These are phyloP conservation scores for Pristis pectinata DNA, from an alignment of 2,797 vertebrate species.

Conservation along the genomic window DNA sequence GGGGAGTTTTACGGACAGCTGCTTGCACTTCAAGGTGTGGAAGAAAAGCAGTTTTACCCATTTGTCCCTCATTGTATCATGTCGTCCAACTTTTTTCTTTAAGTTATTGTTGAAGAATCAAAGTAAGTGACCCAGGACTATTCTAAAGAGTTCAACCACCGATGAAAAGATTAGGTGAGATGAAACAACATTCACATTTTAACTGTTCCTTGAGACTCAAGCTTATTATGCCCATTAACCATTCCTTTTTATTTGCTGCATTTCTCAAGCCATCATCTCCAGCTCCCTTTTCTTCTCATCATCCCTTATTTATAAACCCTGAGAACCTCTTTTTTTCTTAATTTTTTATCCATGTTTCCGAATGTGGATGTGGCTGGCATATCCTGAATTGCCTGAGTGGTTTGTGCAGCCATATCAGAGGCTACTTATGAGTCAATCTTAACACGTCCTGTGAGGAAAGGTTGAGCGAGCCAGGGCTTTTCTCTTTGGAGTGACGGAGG, in stretches of 20 bases:
- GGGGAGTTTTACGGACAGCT: not conserved
- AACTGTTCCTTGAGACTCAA: not conserved
- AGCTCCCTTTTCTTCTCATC: not conserved
- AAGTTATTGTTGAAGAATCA: not conserved
- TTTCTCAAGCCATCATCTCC: not conserved
- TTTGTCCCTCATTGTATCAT: slow-evolving; percentile 22
- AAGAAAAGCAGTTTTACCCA: not conserved
- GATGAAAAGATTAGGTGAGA: not conserved
- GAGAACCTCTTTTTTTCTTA: no score
- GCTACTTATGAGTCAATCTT: no score
- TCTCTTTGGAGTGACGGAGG: no score
- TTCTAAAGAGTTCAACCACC: not conserved
- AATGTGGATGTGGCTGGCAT: no score
- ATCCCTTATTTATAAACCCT: not conserved
- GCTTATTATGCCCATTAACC: not conserved
- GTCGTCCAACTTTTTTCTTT: not conserved
- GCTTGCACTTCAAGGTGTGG: not conserved
- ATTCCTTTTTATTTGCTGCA: not conserved
- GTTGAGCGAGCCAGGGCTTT: no score
- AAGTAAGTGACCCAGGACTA: not conserved
- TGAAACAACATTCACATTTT: not conserved
- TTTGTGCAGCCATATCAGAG: no score
- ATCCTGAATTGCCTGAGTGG: no score
- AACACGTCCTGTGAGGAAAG: no score
- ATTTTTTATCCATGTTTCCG: no score